Evolutionary conservation across 37 sponge, comb jelly and placozoan species (phyloP).

Genomic region (Axinella damicornis): DNA sequence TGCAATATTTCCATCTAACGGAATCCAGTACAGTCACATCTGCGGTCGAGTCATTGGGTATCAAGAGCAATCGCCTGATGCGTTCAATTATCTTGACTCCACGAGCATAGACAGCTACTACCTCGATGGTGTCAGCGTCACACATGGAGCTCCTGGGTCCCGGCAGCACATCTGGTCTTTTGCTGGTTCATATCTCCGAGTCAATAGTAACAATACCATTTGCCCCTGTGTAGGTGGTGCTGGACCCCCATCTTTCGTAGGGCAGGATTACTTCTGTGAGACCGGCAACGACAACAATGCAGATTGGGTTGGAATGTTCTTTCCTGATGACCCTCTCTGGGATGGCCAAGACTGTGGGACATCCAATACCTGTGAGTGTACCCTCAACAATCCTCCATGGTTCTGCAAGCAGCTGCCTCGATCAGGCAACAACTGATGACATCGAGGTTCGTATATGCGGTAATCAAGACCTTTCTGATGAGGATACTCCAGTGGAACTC

Average conservation of each 20-base stretch:
- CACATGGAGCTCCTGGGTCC: neutral
- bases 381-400: constrained; percentile 20
- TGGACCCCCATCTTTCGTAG: neutral
- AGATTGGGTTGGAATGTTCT: neutral
- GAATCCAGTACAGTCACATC: constrained; percentile 11
- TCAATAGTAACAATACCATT: too few relatives aligned
- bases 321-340: constrained; percentile 25
- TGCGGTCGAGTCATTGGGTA: constrained; percentile 40
- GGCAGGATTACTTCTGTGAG: constrained; percentile 43
- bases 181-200: neutral
- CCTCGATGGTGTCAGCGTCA: constrained; percentile 16
- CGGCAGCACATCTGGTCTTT: constrained; percentile 18
- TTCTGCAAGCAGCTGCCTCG: neutral
- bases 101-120: neutral
- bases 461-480: too few relatives aligned
- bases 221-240: neutral
- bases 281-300: neutral
- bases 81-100: neutral
- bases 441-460: constrained; percentile 32
- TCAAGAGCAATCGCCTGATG: constrained; percentile 11
- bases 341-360: constrained; percentile 21
- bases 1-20: too few relatives aligned
- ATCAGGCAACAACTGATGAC: neutral
- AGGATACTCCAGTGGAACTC: neutral
- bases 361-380: neutral